phyloP scores from a whole-genome alignment of 2,888 invertebrate species.

The Keiferia lycopersicella region DNA sequence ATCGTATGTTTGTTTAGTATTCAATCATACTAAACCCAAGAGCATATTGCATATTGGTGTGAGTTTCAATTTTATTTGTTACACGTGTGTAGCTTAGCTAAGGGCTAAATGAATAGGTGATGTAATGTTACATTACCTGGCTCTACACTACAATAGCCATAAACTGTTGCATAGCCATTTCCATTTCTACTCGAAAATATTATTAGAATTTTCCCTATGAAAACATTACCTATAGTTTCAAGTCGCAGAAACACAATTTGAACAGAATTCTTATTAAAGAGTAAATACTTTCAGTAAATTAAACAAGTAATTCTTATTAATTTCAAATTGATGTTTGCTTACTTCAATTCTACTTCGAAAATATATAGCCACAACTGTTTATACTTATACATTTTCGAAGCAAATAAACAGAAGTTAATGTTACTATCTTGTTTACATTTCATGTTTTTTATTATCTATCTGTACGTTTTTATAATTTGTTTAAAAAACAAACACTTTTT shows the following conservation, averaged over 20 bases:
- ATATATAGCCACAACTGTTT: constrained; percentile 6
- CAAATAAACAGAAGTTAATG: constrained; percentile 13
- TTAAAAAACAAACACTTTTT: too few relatives aligned
- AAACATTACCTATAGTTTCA: background rate
- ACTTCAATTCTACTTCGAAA: background rate
- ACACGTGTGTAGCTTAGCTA: background rate
- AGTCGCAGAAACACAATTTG: background rate
- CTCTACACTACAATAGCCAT: background rate
- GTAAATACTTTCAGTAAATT: background rate
- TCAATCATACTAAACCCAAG: too few relatives aligned
- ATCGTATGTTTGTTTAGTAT: too few relatives aligned
- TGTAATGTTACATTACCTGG: background rate
- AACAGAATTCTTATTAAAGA: background rate
- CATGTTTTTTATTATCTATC: too few relatives aligned
- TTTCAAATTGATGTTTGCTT: background rate
- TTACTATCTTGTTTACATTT: too few relatives aligned
- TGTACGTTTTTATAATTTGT: too few relatives aligned
- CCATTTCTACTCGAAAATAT: too few relatives aligned
- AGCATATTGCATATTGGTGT: too few relatives aligned
- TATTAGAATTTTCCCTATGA: too few relatives aligned
- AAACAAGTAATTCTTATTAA: background rate
- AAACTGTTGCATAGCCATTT: too few relatives aligned
- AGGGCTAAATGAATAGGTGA: background rate
- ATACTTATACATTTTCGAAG: background rate
- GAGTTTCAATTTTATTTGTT: too few relatives aligned